Evolutionary conservation across 2,113 vertebrate genomes (phyloP), one percentile per base, ranked within the genome.

Genomic region (Planiliza haematocheilus): DNA sequence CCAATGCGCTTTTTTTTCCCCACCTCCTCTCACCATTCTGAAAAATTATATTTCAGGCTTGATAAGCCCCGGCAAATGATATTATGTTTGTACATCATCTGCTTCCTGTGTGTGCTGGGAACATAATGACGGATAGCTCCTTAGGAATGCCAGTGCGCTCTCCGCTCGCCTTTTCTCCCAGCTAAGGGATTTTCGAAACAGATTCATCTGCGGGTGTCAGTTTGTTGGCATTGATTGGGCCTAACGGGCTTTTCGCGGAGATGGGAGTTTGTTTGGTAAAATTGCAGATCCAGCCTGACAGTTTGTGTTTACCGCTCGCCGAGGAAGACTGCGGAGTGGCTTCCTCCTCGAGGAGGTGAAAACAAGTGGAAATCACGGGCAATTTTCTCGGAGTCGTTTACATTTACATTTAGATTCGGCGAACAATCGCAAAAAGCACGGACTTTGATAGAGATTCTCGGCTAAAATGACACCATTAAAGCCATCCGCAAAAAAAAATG

Each of bases 31-130:
- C 18, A 18, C 75, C 59, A 50, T 72, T 46, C 83, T 69, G 79
- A 86, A 77, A 83, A 91, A 72, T 80, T 49, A 88, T 88, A 86
- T 90, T 91, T 86, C 83, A 87, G 80, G 89, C 85, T 86, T 83
- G 77, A 85, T 81, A 65, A 86, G 64, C 55, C 57, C 63, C 53
- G 64, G 89, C 76, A 87, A 90, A 89, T 87, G 45, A 85, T 89
- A 83, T 90, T 79, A 82, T 85, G 86, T 88, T 90, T 86, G 71
- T 70, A 78, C 85, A 86, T 86, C 87, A 84, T 85, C 77, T 72
- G 68, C 86, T 88, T 81, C 56, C 85, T 84, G 65, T 66, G 7
- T 70, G 58, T 85, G 80, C 68, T 83, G 77, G 43, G 84, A 91
- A 92, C 74, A 85, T 81, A 82, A 82, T 90, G 91, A 93, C 59